Conservation (phyloP, 1,140 invertebrate species). For the Camponotus floridanus region DNA sequence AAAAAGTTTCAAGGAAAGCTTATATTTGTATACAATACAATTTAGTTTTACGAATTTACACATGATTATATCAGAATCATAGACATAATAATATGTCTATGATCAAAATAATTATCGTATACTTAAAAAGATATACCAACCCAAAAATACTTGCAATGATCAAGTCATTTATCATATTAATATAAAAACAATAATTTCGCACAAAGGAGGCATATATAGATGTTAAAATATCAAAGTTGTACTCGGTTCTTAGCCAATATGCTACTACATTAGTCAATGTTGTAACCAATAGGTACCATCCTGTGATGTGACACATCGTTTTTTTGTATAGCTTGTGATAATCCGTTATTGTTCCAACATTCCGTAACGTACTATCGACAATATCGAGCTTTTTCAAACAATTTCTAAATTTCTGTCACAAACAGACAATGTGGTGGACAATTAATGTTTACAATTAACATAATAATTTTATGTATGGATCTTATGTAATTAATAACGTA, state of each 20-base stretch:
- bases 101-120: too few relatives aligned
- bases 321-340: slow-evolving; percentile 8
- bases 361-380: background rate
- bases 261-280: too few relatives aligned
- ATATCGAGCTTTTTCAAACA: slow-evolving; percentile 35
- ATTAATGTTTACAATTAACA: too few relatives aligned
- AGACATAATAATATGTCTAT: too few relatives aligned
- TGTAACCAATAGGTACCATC: background rate
- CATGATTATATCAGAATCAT: too few relatives aligned
- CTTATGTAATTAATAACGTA: too few relatives aligned
- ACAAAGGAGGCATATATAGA: background rate
- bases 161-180: slow-evolving; percentile 9
- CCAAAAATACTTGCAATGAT: background rate
- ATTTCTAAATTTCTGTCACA: slow-evolving; percentile 21
- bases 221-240: background rate
- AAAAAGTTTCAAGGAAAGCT: background rate
- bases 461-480: background rate
- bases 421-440: background rate
- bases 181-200: background rate
- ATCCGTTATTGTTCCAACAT: background rate
- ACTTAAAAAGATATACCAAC: slow-evolving; percentile 27
- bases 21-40: too few relatives aligned
- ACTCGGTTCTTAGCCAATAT: background rate
- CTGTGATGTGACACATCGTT: background rate
- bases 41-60: too few relatives aligned